Percentiles rank a stretch among this genome's conserved stretches.
Evolutionary conservation across 2,888 invertebrate genomes (phyloP).

Genomic region (Cephonodes hylas): DNA sequence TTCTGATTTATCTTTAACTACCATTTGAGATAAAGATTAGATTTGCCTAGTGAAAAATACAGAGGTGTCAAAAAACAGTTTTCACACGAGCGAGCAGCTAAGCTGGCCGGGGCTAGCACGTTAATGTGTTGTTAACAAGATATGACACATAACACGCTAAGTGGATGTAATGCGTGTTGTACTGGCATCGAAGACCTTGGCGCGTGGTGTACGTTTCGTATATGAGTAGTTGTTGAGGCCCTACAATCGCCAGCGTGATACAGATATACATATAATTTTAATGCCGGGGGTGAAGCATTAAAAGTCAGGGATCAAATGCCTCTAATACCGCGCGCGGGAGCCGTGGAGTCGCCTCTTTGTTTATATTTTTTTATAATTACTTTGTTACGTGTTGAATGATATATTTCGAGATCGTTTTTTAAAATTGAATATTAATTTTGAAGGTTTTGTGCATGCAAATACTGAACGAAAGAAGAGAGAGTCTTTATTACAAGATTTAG

Average conservation of each 20-base stretch:
- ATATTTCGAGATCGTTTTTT: no score
- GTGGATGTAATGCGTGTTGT: constrained; percentile 28
- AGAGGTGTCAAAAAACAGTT: neutral
- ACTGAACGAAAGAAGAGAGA: no score
- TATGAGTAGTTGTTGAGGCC: constrained; percentile 62
- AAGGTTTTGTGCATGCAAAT: no score
- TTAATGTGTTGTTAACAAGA: constrained; percentile 32
- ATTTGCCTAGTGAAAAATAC: neutral
- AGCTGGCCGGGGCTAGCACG: neutral
- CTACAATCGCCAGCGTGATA: constrained; percentile 80
- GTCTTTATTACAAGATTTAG: no score
- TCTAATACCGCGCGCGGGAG: constrained; percentile 61
- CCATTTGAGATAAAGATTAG: neutral
- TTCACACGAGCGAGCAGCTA: constrained; percentile 4
- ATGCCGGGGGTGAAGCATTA: constrained; percentile 81
- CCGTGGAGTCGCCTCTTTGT: constrained; percentile 40
- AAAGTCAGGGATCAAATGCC: constrained; percentile 82
- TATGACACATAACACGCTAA: constrained; percentile 37
- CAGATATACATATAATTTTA: constrained; percentile 81
- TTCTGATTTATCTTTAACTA: neutral
- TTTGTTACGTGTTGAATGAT: neutral
- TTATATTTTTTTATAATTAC: constrained; percentile 18
- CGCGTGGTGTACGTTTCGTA: constrained; percentile 64
- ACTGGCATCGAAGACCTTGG: constrained; percentile 64
- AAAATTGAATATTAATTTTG: no score